Evolutionary conservation across 2,888 invertebrate genomes (phyloP), one percentile per base, ranked within the genome.

Genomic region (Drosophila antonietae): DNA sequence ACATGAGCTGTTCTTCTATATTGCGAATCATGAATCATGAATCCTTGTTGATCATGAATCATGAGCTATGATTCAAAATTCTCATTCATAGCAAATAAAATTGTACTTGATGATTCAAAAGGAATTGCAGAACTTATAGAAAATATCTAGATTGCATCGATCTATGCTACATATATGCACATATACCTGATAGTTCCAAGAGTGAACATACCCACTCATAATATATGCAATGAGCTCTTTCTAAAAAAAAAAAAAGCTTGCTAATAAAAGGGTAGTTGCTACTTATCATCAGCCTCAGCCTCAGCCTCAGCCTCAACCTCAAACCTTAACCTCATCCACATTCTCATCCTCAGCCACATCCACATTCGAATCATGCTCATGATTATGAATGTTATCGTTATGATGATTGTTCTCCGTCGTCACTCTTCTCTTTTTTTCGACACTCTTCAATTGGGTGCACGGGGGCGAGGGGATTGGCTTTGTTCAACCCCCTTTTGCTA

Each of bases 191-290:
- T 39, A 12, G 15, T n/a, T 39, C 39, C 7, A 8, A 39, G 2
- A 8, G 3, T n/a, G 8, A 3, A 43, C 33, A 33, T 20, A 35
- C 44, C 31, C 41, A 0, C 6, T 49, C 8, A 5, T 0, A 9
- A 4, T 6, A 43, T 6, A 5, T 15, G 1, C 18, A 18, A 39
- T 2, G 28, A 14, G 14, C 28, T 28, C 28, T 28, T 28, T 28
- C 28, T 28, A 28, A 28, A 28, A 28, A 28, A 5, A 59, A 23
- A 49, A 59, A 61, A 23, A 47, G 37, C 51, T 52, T 41, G 59
- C 60, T 83, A 83, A 83, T 83, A 66, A 84, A 89, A 88, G 84
- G 82, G 88, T 89, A 89, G 84, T 68, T 78, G 39, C 66, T 68
- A 71, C 69, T 68, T 78, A 81, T 65, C 80, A 62, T 39, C 53